phyloP scores from a whole-genome alignment of 2,113 vertebrate genomes.

The Lipotes vexillifer region DNA sequence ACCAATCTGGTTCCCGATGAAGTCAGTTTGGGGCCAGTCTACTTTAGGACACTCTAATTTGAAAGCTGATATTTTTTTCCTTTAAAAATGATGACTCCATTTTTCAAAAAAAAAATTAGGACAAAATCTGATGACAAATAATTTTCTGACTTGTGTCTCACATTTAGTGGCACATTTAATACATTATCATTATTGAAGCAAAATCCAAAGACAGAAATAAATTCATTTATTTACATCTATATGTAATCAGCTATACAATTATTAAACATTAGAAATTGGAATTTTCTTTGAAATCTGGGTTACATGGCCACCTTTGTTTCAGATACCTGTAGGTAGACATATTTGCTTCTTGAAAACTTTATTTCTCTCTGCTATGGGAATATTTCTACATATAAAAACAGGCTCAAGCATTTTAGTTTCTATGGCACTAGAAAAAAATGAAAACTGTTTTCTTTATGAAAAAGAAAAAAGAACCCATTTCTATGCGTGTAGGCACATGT shows the following conservation, averaged over 20 bases:
- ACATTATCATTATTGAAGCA: not conserved
- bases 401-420: conserved; percentile 1
- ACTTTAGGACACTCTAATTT: not conserved
- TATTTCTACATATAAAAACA: conserved; percentile 17
- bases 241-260: not conserved
- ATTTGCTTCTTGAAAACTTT: not conserved
- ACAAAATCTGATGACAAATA: not conserved
- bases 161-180: not conserved
- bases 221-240: not conserved
- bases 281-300: not conserved
- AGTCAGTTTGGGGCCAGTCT: not conserved
- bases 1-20: not conserved
- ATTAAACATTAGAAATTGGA: not conserved
- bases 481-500: not conserved
- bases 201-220: not conserved
- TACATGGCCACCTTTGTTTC: not conserved
- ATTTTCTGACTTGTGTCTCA: not conserved
- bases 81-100: not conserved
- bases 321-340: not conserved
- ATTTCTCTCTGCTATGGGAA: not conserved
- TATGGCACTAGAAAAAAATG: not conserved
- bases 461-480: not conserved
- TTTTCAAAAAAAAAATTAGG: not conserved
- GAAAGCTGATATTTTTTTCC: not conserved
- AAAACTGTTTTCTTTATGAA: not conserved